Percentiles rank a stretch among this genome's conserved stretches.
These are phyloP conservation scores for Nemopilema nomurai DNA, from an alignment of 30 jellyfish, hydroid and myxozoan species.

Conservation along the genomic window DNA sequence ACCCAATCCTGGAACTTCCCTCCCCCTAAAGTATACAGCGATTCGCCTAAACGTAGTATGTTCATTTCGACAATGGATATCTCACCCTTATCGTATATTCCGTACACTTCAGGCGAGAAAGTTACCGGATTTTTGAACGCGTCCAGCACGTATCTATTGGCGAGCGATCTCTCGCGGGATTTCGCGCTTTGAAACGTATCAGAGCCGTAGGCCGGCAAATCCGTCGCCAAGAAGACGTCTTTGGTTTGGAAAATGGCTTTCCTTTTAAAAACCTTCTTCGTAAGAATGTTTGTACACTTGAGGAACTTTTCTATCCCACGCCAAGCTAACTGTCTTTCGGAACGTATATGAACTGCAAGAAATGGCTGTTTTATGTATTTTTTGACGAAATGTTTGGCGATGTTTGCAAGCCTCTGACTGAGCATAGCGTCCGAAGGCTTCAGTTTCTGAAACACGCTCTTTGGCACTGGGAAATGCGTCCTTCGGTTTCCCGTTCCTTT, in stretches of 20 bases:
- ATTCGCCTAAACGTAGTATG: slow-evolving; percentile 92
- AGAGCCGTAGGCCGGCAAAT: slow-evolving; percentile 83
- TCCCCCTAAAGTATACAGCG: slow-evolving; percentile 89
- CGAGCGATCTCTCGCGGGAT: slow-evolving; percentile 55
- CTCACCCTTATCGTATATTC: slow-evolving; percentile 84
- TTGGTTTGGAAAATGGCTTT: slow-evolving; percentile 28
- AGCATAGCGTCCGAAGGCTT: slow-evolving; percentile 82
- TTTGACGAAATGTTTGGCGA: slow-evolving; percentile 68
- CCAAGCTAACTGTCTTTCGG: slow-evolving; percentile 78
- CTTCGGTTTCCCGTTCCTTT: slow-evolving; percentile 84
- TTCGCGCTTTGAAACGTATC: slow-evolving; percentile 71
- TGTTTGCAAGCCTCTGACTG: slow-evolving; percentile 45
- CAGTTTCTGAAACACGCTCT: slow-evolving; percentile 51
- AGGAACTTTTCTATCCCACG: slow-evolving; percentile 57
- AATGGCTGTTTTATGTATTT: slow-evolving; percentile 67
- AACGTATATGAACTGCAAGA: slow-evolving; percentile 85
- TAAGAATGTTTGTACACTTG: slow-evolving; percentile 55
- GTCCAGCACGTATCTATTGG: slow-evolving; percentile 21
- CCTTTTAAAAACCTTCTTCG: slow-evolving; percentile 42
- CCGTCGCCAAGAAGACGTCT: slow-evolving; percentile 79
- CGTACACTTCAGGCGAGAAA: slow-evolving; percentile 64
- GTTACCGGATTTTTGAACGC: slow-evolving; percentile 44
- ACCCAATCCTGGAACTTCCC: slow-evolving; percentile 97
- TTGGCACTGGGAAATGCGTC: slow-evolving; percentile 81
- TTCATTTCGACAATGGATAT: slow-evolving; percentile 95